phyloP scores from a whole-genome alignment of 2,888 invertebrate species.

The Stenodema calcarata region DNA sequence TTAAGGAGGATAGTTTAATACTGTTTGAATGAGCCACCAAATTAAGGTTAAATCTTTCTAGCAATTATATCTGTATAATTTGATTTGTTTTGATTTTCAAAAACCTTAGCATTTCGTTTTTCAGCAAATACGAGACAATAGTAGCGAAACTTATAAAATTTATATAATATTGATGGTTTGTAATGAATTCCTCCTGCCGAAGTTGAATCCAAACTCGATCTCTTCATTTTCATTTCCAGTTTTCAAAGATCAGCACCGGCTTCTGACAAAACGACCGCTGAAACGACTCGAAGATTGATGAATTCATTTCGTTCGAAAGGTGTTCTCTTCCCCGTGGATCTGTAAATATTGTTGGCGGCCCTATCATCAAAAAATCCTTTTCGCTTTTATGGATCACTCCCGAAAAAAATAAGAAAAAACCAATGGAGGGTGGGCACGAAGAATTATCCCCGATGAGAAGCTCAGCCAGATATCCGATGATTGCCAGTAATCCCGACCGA shows the following conservation, averaged over 20 bases:
- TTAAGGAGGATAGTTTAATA: no score
- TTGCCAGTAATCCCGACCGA: background rate
- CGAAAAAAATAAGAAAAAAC: no score
- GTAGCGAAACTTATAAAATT: no score
- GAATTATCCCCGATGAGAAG: background rate
- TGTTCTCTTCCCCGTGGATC: background rate
- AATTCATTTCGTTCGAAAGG: background rate
- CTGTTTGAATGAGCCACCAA: no score
- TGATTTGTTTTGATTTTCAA: no score
- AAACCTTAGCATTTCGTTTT: no score
- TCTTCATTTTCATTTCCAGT: background rate
- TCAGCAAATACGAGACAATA: no score
- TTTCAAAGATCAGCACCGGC: background rate
- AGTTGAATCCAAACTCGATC: background rate
- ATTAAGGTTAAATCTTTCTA: no score
- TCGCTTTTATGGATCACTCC: background rate
- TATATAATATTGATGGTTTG: no score
- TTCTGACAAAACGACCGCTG: background rate
- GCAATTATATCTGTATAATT: no score
- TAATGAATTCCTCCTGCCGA: no score
- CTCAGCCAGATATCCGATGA: slow-evolving; percentile 2
- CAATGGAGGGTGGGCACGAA: background rate
- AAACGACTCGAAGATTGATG: background rate
- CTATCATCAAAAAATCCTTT: background rate
- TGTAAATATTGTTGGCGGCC: background rate